phyloP scores from a whole-genome alignment of 2,797 vertebrate species.

The Somateria mollissima region DNA sequence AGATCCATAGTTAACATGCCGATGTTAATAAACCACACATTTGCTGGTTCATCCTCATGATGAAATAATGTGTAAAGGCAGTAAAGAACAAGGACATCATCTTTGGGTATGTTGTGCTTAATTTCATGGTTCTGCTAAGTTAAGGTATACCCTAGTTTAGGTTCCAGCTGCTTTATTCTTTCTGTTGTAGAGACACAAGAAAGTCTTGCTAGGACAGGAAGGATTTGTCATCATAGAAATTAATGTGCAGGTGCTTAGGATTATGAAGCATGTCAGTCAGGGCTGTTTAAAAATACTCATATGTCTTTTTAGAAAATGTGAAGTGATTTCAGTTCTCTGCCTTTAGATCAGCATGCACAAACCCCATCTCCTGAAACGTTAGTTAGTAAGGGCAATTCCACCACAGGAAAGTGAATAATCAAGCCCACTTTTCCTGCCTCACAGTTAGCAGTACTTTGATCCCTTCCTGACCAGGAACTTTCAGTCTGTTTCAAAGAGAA shows the following conservation, averaged over 20 bases:
- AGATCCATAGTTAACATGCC: background rate
- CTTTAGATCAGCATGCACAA: background rate
- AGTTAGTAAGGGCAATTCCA: background rate
- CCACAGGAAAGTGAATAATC: fast-evolving
- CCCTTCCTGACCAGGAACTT: background rate
- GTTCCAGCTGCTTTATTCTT: background rate
- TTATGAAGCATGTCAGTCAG: background rate
- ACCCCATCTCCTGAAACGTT: background rate
- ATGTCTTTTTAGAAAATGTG: background rate
- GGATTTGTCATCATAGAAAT: background rate
- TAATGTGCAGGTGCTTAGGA: too few species aligned
- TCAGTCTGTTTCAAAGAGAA: background rate
- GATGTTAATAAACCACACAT: fast-evolving
- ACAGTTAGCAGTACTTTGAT: background rate
- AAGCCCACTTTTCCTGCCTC: background rate
- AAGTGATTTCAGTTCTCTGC: background rate
- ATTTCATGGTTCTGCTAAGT: background rate
- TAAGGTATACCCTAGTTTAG: background rate
- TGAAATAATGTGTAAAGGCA: background rate
- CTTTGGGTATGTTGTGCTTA: background rate
- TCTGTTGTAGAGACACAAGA: fast-evolving
- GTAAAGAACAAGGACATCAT: background rate
- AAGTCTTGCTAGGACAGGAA: background rate
- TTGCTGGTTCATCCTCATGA: background rate
- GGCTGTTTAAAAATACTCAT: background rate